Percentiles rank a stretch among this genome's conserved stretches.
Conservation (phyloP, 2,797 vertebrate genomes). For the Cercopithecus diana region DNA sequence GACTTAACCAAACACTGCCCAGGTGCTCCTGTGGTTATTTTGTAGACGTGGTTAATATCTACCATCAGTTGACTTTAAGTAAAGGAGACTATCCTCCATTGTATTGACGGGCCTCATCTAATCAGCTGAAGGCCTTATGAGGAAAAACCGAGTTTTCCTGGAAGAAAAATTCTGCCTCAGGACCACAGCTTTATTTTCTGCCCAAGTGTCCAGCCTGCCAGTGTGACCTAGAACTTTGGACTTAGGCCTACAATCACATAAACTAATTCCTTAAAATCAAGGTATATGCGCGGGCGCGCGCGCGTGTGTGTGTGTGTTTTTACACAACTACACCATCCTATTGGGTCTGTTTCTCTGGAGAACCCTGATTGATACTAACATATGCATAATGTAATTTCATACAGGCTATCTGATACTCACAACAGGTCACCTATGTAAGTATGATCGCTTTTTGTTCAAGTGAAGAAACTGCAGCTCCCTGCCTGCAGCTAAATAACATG, state of each 20-base stretch:
- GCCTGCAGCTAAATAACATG: rapidly evolving
- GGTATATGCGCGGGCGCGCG: rapidly evolving
- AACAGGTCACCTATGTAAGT: neutral
- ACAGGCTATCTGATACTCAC: neutral
- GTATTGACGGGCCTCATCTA: neutral
- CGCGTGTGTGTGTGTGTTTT: neutral
- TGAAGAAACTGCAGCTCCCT: neutral
- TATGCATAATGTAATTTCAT: rapidly evolving
- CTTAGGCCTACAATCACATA: no score
- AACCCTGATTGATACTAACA: neutral
- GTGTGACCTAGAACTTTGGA: neutral
- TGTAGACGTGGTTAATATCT: neutral
- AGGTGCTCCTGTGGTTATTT: neutral
- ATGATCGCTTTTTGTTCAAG: neutral
- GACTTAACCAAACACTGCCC: neutral
- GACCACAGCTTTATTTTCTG: no score
- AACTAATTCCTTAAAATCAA: neutral
- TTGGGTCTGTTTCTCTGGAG: neutral
- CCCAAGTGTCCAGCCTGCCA: neutral
- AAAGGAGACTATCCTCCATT: neutral
- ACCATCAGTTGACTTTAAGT: neutral
- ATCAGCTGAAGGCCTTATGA: neutral
- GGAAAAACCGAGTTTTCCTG: neutral
- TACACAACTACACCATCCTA: neutral
- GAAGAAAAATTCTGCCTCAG: neutral